Evolutionary conservation across 2,113 vertebrate species (phyloP).

Genomic region (Microcebus tavaratra): DNA sequence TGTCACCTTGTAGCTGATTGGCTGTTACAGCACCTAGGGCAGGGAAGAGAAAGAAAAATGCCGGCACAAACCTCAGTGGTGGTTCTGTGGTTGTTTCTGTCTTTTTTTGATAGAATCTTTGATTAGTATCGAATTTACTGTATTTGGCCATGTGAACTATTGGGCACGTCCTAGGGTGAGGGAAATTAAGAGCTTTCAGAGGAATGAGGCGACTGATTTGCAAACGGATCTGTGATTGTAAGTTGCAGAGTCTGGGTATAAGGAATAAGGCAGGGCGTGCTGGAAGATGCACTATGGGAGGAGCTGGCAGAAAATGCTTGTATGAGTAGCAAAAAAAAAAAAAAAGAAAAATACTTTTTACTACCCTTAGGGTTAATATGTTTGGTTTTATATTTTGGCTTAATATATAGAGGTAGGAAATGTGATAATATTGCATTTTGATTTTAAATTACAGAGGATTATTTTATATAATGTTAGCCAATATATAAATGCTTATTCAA

Average conservation of each 20-base stretch:
- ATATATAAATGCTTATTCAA: conserved; percentile 63
- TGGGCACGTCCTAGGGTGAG: conserved; percentile 84
- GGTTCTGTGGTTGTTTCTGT: conserved; percentile 84
- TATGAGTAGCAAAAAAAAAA: conserved; percentile 81
- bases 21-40: conserved; percentile 88
- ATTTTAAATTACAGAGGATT: conserved; percentile 46
- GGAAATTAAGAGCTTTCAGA: conserved; percentile 85
- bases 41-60: conserved; percentile 91
- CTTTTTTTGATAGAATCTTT: conserved; percentile 81
- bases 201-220: conserved; percentile 99
- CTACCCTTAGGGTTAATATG: conserved; percentile 30
- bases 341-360: conserved; percentile 72
- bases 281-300: conserved; percentile 85
- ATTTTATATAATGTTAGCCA: conserved; percentile 51
- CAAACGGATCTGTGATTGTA: conserved; percentile 99
- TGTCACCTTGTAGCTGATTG: conserved; percentile 95
- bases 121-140: conserved; percentile 78
- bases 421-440: conserved; percentile 41
- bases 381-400: conserved; percentile 54
- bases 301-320: conserved; percentile 83
- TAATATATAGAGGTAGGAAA: conserved; percentile 13
- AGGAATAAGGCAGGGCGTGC: conserved; percentile 85
- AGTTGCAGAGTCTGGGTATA: conserved; percentile 91
- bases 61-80: conserved; percentile 87
- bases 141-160: conserved; percentile 86